Percentiles rank a stretch among this genome's conserved stretches.
Evolutionary conservation across 2,888 invertebrate species (phyloP).

Genomic region (Eupithecia dodoneata): DNA sequence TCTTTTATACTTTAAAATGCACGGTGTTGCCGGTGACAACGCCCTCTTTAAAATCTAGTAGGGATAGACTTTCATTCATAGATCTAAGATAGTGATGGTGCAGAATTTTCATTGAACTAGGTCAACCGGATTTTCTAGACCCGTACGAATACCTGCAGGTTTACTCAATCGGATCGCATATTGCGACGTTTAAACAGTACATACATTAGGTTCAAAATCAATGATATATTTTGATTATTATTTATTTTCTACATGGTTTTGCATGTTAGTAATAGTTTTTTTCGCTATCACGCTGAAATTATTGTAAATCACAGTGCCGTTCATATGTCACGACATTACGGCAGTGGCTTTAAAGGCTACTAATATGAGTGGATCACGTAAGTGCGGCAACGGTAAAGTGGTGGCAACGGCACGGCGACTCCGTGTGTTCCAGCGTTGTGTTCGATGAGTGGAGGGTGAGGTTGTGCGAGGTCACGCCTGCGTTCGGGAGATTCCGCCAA

Average conservation of each 20-base stretch:
- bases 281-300: background rate
- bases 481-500: constrained; percentile 66
- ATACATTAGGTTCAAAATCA: background rate
- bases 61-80: background rate
- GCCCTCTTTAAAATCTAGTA: background rate
- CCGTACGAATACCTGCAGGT: background rate
- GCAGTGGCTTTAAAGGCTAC: constrained; percentile 36
- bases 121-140: background rate
- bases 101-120: background rate
- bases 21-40: background rate
- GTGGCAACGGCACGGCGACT: constrained; percentile 62
- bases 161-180: background rate
- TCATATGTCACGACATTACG: constrained; percentile 9
- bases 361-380: constrained; percentile 59
- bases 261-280: background rate
- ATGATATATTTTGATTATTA: background rate
- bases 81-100: background rate
- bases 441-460: constrained; percentile 73
- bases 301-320: background rate
- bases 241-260: background rate
- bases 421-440: constrained; percentile 73
- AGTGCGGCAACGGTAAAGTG: constrained; percentile 52
- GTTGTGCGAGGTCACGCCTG: constrained; percentile 81
- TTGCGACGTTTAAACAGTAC: background rate
- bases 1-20: background rate